Base-by-base conservation (phyloP, 2,888 invertebrate genomes). In the Nemoura dubitans region DNA sequence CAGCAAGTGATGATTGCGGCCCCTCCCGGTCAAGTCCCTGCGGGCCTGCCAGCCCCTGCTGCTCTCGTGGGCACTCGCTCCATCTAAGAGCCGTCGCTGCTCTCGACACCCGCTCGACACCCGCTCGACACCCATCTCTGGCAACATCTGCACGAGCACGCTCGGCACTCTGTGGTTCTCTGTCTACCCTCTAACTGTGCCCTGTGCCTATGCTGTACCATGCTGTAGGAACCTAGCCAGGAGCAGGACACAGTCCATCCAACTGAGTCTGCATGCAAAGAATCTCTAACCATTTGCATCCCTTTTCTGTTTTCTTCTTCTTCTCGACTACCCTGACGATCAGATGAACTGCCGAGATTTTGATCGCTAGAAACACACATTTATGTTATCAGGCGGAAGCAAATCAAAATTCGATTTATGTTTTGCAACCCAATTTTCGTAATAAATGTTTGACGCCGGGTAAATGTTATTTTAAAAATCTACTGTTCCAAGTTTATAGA, bases 401-500 rank as follows among this genome's bases (percentile, higher is more conserved):
- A 76, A 76, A 76, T 76, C 21, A 7, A 7, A 76, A 76, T 21
- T 76, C 14, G 76, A 21, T 25, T 25, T 76, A 21, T 25, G 14
- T 25, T 76, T 6, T 25, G 76, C 36, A 36, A 36, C 36, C 36
- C 36, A 36, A 36, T 59, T 14, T 2, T 21, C 21, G 59, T 59
- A 59, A 16, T 59, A 59, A 59, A 59, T 78, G 78, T 78, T 28
- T 26, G 25, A 26, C 28, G 6, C 28, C 26, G 30, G 30, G 27
- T 81, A 30, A 10, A 28, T 30, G 80, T 81, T 81, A 29, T 30
- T 81, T 81, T 30, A 81, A 76, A 83, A 84, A 84, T 84, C 84
- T 84, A 84, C 84, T 84, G 84, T 84, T 84, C 59, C 84, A 84
- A 84, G 76, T 84, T 76, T 76, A 27, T 84, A 16, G 76, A 83